Percentiles rank a stretch among this genome's conserved stretches.
Evolutionary conservation across 2,888 invertebrate genomes (phyloP).

Genomic region (Brassicogethes aeneus): DNA sequence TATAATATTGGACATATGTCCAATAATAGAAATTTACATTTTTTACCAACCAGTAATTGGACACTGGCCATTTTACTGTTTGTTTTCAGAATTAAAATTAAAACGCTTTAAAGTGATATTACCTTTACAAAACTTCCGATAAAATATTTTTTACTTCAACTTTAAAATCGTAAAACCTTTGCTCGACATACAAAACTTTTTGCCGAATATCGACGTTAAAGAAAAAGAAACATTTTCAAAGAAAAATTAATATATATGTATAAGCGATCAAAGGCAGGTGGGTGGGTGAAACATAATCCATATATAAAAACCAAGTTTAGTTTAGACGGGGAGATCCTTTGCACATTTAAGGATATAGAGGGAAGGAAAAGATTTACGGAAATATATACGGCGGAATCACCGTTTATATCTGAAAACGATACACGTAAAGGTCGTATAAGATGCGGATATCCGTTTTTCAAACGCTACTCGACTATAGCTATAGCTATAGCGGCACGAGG

Average conservation of each 20-base stretch:
- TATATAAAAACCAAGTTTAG: conserved; percentile 4
- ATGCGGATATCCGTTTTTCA: conserved; percentile 6
- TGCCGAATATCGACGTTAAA: too few relatives aligned
- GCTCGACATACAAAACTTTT: too few relatives aligned
- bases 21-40: too few relatives aligned
- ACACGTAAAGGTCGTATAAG: conserved; percentile 12
- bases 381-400: conserved; percentile 12
- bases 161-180: too few relatives aligned
- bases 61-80: too few relatives aligned
- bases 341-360: conserved; percentile 7
- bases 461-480: background rate
- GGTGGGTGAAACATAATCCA: conserved; percentile 3
- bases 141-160: too few relatives aligned
- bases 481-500: too few relatives aligned
- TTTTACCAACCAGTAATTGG: too few relatives aligned
- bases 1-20: too few relatives aligned
- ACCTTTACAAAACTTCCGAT: too few relatives aligned
- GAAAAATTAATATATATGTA: conserved; percentile 4
- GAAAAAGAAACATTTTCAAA: conserved; percentile 1
- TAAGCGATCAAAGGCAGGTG: conserved; percentile 2
- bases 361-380: conserved; percentile 17
- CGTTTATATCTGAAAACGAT: conserved; percentile 13
- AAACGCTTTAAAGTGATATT: too few relatives aligned
- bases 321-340: conserved; percentile 1
- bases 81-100: too few relatives aligned